Percentiles rank a stretch among this genome's conserved stretches.
Conservation (phyloP, 1,140 invertebrate genomes). For the Nephila pilipes region DNA sequence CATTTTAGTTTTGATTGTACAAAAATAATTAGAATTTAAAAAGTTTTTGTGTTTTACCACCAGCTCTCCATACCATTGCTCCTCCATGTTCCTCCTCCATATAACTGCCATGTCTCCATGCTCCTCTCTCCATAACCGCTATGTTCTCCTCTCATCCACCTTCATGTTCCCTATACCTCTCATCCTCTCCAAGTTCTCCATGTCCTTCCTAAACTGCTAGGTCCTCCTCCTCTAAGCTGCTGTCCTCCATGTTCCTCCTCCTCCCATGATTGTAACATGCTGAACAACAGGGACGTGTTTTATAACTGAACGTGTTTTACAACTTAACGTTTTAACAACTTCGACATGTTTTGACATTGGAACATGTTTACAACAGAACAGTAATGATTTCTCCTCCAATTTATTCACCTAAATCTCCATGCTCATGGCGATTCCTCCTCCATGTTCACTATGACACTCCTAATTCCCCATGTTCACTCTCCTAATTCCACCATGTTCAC, state of each 20-base stretch:
- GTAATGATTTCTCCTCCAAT: constrained; percentile 50
- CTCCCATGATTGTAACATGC: constrained; percentile 51
- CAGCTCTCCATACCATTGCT: too few relatives aligned
- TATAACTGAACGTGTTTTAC: constrained; percentile 69
- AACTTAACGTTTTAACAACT: constrained; percentile 70
- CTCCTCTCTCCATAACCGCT: background rate
- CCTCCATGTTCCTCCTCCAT: constrained; percentile 34
- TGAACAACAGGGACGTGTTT: constrained; percentile 70
- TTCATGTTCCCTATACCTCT: background rate
- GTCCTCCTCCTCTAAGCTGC: background rate
- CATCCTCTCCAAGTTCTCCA: constrained; percentile 11
- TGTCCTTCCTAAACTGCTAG: constrained; percentile 4
- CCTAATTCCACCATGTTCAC: constrained; percentile 1
- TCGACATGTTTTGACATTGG: constrained; percentile 46
- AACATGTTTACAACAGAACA: constrained; percentile 53
- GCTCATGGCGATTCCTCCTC: background rate
- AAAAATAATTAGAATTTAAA: background rate
- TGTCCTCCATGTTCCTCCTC: constrained; percentile 43
- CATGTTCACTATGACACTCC: constrained; percentile 53
- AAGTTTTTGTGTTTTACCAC: constrained; percentile 19
- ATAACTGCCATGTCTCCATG: constrained; percentile 14
- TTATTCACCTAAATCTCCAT: constrained; percentile 11
- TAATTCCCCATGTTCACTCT: background rate
- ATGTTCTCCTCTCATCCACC: constrained; percentile 2
- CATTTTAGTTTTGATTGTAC: background rate